Conservation (phyloP, 2,888 invertebrate genomes). For the Pilophorus perplexus region DNA sequence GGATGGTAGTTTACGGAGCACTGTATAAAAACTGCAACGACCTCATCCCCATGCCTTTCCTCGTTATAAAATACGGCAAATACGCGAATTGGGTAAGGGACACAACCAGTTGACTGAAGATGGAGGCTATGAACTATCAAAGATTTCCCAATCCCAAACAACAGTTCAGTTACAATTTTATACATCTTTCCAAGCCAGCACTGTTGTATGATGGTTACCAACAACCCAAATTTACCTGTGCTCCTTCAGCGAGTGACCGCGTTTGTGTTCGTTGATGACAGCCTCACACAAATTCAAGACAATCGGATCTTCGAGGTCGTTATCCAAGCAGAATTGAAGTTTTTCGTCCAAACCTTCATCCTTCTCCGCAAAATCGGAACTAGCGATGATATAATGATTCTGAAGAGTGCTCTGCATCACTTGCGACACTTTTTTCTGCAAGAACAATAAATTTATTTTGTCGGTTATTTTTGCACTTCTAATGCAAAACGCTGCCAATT, state of each 20-base stretch:
- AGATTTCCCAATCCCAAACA: neutral
- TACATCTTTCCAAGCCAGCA: too few species aligned
- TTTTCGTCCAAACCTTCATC: constrained; percentile 18
- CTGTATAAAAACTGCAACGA: too few species aligned
- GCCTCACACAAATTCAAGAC: constrained; percentile 48
- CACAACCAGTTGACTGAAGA: too few species aligned
- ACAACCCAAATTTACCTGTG: too few species aligned
- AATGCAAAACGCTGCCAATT: neutral
- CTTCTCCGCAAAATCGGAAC: constrained; percentile 53
- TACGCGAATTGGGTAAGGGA: too few species aligned
- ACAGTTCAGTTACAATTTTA: neutral
- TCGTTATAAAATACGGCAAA: too few species aligned
- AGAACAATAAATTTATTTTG: constrained; percentile 7
- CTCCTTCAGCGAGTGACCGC: neutral
- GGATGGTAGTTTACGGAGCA: too few species aligned
- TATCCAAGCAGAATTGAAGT: constrained; percentile 63
- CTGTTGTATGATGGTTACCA: neutral
- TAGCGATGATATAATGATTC: constrained; percentile 61
- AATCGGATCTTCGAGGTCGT: constrained; percentile 58
- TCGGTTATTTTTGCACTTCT: too few species aligned
- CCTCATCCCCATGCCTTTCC: too few species aligned
- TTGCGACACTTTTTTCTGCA: constrained; percentile 55
- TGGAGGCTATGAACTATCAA: too few species aligned
- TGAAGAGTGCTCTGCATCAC: constrained; percentile 64
- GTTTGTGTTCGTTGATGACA: constrained; percentile 45